A percentile compares a stretch with the other conserved stretches of the same genome.
phyloP scores from a whole-genome alignment of 2,113 vertebrate species.

The Ahaetulla prasina region DNA sequence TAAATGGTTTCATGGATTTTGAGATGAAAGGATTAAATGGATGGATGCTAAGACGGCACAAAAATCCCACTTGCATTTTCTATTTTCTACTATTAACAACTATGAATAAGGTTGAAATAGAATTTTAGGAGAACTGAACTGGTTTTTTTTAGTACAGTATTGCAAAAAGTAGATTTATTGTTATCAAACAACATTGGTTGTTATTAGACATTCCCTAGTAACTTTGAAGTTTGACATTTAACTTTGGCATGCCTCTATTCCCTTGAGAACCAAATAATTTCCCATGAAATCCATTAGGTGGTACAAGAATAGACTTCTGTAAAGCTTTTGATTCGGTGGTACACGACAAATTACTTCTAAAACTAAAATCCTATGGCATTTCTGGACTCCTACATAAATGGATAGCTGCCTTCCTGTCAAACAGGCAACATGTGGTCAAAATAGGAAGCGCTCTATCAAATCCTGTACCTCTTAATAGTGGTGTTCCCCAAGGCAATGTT shows the following conservation, averaged over 20 bases:
- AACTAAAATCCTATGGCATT: too few species aligned
- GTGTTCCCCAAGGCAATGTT: too few species aligned
- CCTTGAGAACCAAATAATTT: slow-evolving; percentile 13
- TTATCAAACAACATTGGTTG: neutral
- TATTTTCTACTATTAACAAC: neutral
- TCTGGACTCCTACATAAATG: too few species aligned
- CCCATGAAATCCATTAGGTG: slow-evolving; percentile 26
- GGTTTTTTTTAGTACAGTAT: neutral
- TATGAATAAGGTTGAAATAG: neutral
- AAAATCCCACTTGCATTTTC: neutral
- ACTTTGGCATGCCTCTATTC: neutral
- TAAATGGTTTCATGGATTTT: neutral
- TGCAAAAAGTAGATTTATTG: neutral
- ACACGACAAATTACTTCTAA: too few species aligned
- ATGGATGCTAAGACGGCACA: neutral
- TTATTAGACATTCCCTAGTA: neutral
- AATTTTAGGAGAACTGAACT: neutral
- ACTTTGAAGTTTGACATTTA: neutral
- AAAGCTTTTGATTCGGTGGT: too few species aligned
- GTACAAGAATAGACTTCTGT: too few species aligned
- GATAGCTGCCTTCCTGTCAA: too few species aligned
- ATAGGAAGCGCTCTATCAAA: too few species aligned
- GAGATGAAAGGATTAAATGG: neutral
- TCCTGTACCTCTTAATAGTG: too few species aligned
- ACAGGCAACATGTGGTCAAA: too few species aligned